Evolutionary conservation across 92 coral and sea anemone species (phyloP).

Genomic region (Phenganax subtilis): DNA sequence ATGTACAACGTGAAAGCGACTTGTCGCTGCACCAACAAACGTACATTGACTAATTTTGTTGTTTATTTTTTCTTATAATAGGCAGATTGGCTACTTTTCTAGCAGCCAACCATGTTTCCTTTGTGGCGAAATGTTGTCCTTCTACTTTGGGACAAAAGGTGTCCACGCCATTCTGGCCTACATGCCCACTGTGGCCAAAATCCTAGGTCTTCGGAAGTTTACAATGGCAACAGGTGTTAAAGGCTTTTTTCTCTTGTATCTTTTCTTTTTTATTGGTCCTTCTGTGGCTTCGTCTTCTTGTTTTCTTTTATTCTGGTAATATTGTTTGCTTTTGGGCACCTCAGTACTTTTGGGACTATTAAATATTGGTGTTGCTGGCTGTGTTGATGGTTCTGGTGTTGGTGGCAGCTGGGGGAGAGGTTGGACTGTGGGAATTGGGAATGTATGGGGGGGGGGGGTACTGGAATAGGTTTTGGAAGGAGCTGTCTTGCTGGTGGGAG

Average conservation of each 20-base stretch:
- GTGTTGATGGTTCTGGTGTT: not conserved
- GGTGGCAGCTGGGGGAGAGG: conserved; percentile 2
- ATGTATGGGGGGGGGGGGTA: conserved; percentile 28
- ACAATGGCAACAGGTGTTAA: conserved; percentile 3
- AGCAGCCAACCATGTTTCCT: conserved; percentile 31
- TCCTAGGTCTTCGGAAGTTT: conserved; percentile 10
- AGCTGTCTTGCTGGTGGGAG: conserved; percentile 44
- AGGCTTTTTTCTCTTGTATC: not conserved
- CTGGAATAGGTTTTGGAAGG: conserved; percentile 39
- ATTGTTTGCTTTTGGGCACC: conserved; percentile 1
- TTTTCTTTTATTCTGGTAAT: conserved; percentile 2
- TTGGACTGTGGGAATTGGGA: not conserved
- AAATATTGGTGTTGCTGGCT: not conserved
- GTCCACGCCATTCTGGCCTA: conserved; percentile 21
- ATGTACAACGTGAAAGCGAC: no score
- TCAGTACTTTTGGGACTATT: conserved; percentile 9
- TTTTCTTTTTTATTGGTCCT: not conserved
- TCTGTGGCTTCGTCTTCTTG: not conserved
- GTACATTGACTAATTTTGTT: not conserved
- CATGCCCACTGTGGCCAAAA: conserved; percentile 37
- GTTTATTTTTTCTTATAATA: not conserved
- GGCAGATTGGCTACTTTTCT: conserved; percentile 19
- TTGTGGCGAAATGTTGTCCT: conserved; percentile 23
- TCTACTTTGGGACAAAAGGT: conserved; percentile 44
- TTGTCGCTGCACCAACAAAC: no score